A percentile compares a stretch with the other conserved stretches of the same genome.
Conservation (phyloP, 2,797 vertebrate species). For the Thaleichthys pacificus region DNA sequence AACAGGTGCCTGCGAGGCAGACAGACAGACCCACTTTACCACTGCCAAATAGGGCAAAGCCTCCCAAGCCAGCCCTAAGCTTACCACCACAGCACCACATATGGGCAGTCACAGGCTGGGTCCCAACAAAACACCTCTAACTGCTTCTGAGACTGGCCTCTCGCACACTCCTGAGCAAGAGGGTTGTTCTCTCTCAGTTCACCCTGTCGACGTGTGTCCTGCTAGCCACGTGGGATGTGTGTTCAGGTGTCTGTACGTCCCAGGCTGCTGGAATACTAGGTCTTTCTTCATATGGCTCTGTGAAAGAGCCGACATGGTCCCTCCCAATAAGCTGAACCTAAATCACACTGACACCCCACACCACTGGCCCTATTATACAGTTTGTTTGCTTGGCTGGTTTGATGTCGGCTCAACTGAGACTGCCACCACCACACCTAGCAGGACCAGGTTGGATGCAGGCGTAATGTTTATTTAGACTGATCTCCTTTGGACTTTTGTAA, state of each 20-base stretch:
- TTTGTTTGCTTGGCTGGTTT: conserved; percentile 35
- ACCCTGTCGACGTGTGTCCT: not conserved
- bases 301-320: conserved; percentile 51
- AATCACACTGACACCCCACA: conserved; percentile 56
- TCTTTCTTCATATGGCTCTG: conserved; percentile 57
- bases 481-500: not conserved
- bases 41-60: conserved; percentile 57
- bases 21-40: conserved; percentile 36
- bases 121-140: conserved; percentile 39
- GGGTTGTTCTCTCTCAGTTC: not conserved
- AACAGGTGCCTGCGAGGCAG: conserved; percentile 44
- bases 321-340: conserved; percentile 57
- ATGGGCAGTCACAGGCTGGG: conserved; percentile 51
- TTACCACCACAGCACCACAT: conserved; percentile 54
- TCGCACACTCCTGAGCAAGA: conserved; percentile 18
- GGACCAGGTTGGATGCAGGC: conserved; percentile 24
- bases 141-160: conserved; percentile 5
- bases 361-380: conserved; percentile 43
- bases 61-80: conserved; percentile 41
- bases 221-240: conserved; percentile 40
- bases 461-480: conserved; percentile 20
- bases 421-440: conserved; percentile 21
- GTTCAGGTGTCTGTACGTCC: conserved; percentile 52
- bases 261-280: conserved; percentile 49
- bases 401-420: conserved; percentile 20